Evolutionary conservation across 1,140 invertebrate genomes (phyloP), one percentile per base, ranked within the genome.

Genomic region (Lanistes nyassanus): DNA sequence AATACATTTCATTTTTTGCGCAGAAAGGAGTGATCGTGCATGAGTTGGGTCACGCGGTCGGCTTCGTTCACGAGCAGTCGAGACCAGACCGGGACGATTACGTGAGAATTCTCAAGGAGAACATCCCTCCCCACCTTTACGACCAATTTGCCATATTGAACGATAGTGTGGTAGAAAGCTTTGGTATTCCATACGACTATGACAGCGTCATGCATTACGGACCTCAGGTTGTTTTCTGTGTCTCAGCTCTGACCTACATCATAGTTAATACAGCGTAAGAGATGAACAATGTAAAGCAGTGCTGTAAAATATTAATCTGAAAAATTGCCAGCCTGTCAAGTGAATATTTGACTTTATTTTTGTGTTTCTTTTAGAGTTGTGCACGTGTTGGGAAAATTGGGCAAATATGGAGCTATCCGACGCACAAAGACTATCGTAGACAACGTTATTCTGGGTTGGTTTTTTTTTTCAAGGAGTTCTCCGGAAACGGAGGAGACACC

Each of bases 61-160:
- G 93, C n/a, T 93, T 93, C 83, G 91, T 82, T 29, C 89, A 90
- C 72, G 89, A 90, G 74, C 90, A 90, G 56, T 83, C 81, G 3
- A 69, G 90, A 37, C 84, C 88, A 0, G 90, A 90, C 74, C 71
- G 90, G 36, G 88, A 90, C 76, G 71, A 83, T 4, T 84, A 85
- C 74, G 82, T 90, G 5, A 72, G 60, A 3, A 86, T 90, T 29
- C 62, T 81, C 29, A 67, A 75, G 36, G 60, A 81, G 26, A 90
- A 90, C 62, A 78, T 85, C 19, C 82, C 66, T 1, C 26, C 68
- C 16, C 66, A 62, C 26, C 36, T 79, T 5, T 19, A 98, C 83
- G 99, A 98, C 88, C 99, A 99, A 87, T 99, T 99, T 89, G 97
- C 98, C 84, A 98, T 97, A 88, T 89, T 98, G 39, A 96, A 95